A percentile compares a stretch with the other conserved stretches of the same genome.
Evolutionary conservation across 2,113 vertebrate genomes (phyloP).

Genomic region (Odobenus rosmarus): DNA sequence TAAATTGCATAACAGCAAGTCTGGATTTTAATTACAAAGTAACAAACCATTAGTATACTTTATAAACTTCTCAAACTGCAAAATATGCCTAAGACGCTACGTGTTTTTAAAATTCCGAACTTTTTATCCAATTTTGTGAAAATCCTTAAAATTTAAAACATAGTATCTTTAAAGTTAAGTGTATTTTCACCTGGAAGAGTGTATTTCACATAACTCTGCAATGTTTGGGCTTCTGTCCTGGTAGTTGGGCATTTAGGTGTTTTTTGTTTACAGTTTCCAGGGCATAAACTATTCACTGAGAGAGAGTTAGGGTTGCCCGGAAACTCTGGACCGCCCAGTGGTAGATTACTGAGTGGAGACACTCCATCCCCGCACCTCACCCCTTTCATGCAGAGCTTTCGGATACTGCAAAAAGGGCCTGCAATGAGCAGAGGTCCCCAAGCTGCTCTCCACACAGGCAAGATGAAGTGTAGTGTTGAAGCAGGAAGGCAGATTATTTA

Average conservation of each 20-base stretch:
- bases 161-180: slow-evolving; percentile 16
- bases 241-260: neutral
- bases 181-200: neutral
- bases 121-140: neutral
- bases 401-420: neutral
- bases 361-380: accelerated
- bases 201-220: neutral
- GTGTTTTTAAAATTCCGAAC: slow-evolving; percentile 14
- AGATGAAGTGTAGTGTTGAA: neutral
- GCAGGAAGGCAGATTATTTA: neutral
- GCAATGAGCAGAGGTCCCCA: neutral
- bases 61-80: neutral
- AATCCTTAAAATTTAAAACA: slow-evolving; percentile 48
- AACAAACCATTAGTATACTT: neutral
- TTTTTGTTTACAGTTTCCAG: neutral
- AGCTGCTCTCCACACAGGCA: neutral
- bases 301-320: neutral
- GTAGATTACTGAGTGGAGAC: neutral
- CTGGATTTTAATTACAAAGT: slow-evolving; percentile 19
- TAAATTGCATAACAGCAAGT: neutral
- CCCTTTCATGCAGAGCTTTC: neutral
- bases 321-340: neutral
- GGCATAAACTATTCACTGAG: neutral
- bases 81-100: neutral
- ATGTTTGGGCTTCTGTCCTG: neutral